These are phyloP conservation scores for Alviniconcha strummeri DNA, from an alignment of 2,888 invertebrate species.

Conservation along the genomic window DNA sequence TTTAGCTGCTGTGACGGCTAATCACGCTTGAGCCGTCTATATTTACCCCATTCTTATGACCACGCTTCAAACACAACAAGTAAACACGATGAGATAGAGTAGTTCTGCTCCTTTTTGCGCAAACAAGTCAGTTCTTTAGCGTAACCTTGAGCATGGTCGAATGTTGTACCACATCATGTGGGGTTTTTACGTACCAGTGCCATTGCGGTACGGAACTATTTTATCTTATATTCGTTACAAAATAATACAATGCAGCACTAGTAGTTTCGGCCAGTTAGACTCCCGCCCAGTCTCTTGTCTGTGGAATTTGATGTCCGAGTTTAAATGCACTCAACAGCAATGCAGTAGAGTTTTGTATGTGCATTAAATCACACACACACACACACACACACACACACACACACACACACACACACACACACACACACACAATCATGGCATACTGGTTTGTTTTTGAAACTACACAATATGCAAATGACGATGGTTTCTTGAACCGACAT, in stretches of 20 bases:
- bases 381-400: neutral
- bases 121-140: no score
- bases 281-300: no score
- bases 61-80: no score
- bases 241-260: neutral
- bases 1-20: neutral
- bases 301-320: neutral
- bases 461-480: no score
- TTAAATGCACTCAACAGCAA: neutral
- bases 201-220: neutral
- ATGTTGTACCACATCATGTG: no score
- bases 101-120: no score
- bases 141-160: no score
- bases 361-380: neutral
- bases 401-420: slow-evolving; percentile 7
- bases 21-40: neutral
- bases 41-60: neutral
- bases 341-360: neutral
- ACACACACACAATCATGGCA: neutral
- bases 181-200: neutral
- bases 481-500: no score
- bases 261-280: neutral
- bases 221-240: neutral
- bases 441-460: neutral
- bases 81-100: no score